Base-by-base conservation (phyloP, 2,113 vertebrate species). In the Muscicapa adusta region DNA sequence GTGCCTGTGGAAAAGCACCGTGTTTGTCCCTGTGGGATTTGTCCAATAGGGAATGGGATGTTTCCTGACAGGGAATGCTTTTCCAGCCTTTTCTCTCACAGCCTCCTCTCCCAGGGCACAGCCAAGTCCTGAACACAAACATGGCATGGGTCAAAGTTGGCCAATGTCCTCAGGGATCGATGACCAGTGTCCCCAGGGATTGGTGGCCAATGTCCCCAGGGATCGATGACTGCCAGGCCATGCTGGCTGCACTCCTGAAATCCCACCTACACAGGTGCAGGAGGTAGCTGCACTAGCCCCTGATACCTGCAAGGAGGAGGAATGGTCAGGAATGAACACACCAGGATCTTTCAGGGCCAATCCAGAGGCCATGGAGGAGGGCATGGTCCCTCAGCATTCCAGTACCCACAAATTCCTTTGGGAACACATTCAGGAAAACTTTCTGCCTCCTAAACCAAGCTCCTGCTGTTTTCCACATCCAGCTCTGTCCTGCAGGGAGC, bases 1-100 rank as follows among this genome's bases (percentile, higher is more conserved):
- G 3, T 28, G 20, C 24, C 34, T 2, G 0, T 8, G 75, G 48
- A 31, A 62, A 40, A 68, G 40, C 40, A 2, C 31, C 0, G 0
- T 4, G 23, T 13, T 72, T 40, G 38, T 56, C 47, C 36, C 34
- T 3, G 6, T 22, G 43, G 34, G 61, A 29, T 8, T n/a, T 8
- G 29, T 28, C 47, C 63, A 38, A 1, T 4, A 45, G n/a, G 53
- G 63, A 77, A 38, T 16, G 54, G 63, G 65, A 53, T n/a, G 34
- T 26, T 57, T 56, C 29, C 70, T 10, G 51, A 10, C 42, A 7
- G 73, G 57, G n/a, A 54, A 47, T 6, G 2, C 6, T 29, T n/a
- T 18, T n/a, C 24, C 25, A 40, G 34, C 17, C 1, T 4, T 54
- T n/a, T 58, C 22, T 54, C 28, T 26, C 18, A 0, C 28, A 24